phyloP scores from a whole-genome alignment of 2,113 vertebrate species.

The Ploceus nigricollis region DNA sequence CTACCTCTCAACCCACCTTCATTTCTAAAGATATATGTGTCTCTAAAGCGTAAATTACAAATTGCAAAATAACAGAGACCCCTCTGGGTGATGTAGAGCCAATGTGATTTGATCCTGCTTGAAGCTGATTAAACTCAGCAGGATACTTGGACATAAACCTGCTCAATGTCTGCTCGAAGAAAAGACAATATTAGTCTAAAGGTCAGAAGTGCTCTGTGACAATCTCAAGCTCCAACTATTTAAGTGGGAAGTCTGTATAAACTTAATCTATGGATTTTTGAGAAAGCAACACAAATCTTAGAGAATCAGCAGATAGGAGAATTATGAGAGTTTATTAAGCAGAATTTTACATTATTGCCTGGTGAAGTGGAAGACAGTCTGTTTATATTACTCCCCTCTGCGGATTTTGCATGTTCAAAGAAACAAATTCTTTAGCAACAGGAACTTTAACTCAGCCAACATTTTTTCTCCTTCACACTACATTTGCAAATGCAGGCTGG shows the following conservation, averaged over 20 bases:
- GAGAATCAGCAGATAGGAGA: not conserved
- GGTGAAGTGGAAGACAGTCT: not conserved
- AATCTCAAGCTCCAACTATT: not conserved
- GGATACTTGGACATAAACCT: not conserved
- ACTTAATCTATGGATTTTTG: not conserved
- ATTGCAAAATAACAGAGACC: not conserved
- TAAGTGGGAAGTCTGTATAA: not conserved
- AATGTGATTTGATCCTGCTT: not conserved
- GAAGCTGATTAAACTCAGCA: conserved; percentile 34
- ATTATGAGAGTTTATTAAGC: not conserved
- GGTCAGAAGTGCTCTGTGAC: not conserved
- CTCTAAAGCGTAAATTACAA: not conserved
- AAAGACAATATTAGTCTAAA: not conserved
- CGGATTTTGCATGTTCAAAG: conserved; percentile 21
- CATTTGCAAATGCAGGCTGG: not conserved
- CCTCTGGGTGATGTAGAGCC: not conserved
- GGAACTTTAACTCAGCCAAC: not conserved
- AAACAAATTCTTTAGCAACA: conserved; percentile 36
- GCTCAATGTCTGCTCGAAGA: not conserved
- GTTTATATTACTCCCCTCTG: not conserved
- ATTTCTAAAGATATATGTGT: not conserved
- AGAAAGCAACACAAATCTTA: not conserved
- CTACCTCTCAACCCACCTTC: not conserved
- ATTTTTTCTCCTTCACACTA: not conserved
- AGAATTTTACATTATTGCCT: not conserved